Conservation (phyloP, 1,140 invertebrate species). For the Propsilocerus akamusi region DNA sequence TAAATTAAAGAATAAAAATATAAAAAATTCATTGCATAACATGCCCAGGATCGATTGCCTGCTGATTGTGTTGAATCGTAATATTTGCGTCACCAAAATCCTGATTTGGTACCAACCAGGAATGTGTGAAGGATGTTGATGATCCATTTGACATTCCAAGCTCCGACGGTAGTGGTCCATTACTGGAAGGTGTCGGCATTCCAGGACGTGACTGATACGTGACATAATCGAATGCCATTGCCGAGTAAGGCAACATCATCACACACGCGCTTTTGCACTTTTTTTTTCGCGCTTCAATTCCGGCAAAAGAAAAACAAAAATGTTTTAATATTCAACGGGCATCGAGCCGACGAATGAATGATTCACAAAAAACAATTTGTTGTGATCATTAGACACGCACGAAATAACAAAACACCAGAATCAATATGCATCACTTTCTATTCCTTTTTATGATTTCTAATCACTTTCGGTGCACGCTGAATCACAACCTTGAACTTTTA, state of each 20-base stretch:
- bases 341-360: too few relatives aligned
- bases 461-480: too few relatives aligned
- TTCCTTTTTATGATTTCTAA: too few relatives aligned
- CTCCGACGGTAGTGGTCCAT: conserved; percentile 33
- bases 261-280: too few relatives aligned
- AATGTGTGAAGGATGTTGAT: conserved; percentile 61
- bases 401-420: neutral
- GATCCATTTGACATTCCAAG: conserved; percentile 31
- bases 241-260: conserved; percentile 81
- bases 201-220: conserved; percentile 55
- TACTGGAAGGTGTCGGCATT: conserved; percentile 38
- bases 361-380: too few relatives aligned
- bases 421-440: too few relatives aligned
- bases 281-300: neutral
- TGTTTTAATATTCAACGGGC: neutral
- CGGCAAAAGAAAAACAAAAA: too few relatives aligned
- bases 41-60: conserved; percentile 80
- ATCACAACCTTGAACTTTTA: too few relatives aligned
- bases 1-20: conserved; percentile 32
- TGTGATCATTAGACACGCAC: too few relatives aligned
- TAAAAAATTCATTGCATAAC: too few relatives aligned
- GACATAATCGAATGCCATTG: conserved; percentile 76
- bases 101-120: conserved; percentile 77
- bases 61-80: conserved; percentile 29
- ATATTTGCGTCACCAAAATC: conserved; percentile 55